phyloP scores from a whole-genome alignment of 2,113 vertebrate genomes.

The Xiphophorus hellerii region DNA sequence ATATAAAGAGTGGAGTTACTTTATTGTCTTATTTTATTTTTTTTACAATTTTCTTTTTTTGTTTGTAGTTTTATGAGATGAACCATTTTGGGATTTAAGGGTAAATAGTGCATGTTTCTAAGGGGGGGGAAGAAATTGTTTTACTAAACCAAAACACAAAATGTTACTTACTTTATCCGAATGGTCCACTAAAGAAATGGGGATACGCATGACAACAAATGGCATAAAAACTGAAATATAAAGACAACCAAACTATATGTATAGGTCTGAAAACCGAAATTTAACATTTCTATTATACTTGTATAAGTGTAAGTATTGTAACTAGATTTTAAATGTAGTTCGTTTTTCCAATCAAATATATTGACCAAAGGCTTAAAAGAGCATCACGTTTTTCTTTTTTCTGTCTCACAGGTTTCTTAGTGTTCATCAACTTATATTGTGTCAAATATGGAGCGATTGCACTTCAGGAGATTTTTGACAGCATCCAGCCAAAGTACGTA shows the following conservation, averaged over 20 bases:
- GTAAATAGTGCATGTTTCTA: no score
- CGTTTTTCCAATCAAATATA: neutral
- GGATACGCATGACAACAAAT: no score
- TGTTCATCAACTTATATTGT: slow-evolving; percentile 95
- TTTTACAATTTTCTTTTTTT: no score
- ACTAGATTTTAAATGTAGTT: neutral
- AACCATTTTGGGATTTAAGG: neutral
- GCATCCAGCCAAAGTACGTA: slow-evolving; percentile 96
- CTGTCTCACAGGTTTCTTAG: slow-evolving; percentile 89
- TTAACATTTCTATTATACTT: no score
- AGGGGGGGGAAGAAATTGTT: no score
- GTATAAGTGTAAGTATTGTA: neutral
- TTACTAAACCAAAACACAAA: no score
- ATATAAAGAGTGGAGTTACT: no score
- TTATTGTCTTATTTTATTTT: neutral
- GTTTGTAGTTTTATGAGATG: neutral
- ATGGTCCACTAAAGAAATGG: no score
- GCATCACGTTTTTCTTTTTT: neutral
- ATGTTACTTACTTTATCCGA: no score
- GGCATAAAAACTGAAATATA: no score
- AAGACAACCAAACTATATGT: no score
- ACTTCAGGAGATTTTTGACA: slow-evolving; percentile 97
- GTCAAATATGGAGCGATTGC: slow-evolving; percentile 95
- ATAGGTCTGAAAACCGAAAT: no score
- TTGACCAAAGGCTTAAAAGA: neutral